Evolutionary conservation across 2,797 vertebrate genomes (phyloP).

Genomic region (Enteromius anoplus): DNA sequence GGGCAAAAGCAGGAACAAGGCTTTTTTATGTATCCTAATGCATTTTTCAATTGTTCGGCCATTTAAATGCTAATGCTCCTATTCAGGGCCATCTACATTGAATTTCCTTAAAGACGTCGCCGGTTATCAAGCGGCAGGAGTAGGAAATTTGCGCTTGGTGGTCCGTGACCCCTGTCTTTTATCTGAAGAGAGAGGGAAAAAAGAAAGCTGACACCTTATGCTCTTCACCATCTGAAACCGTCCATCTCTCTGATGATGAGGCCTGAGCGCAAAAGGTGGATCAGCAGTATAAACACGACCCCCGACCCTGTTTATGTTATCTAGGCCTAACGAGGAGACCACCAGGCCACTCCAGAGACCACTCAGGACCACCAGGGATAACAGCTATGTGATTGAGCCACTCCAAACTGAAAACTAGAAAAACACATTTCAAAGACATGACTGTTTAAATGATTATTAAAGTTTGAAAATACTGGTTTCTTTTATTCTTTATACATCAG

Average conservation of each 20-base stretch:
- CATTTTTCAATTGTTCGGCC: constrained; percentile 32
- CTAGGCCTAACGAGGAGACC: constrained; percentile 43
- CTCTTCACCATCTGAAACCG: constrained; percentile 13
- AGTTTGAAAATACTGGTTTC: background rate
- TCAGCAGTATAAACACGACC: constrained; percentile 37
- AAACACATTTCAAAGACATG: background rate
- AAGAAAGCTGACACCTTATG: constrained; percentile 30
- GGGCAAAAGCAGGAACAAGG: constrained; percentile 28
- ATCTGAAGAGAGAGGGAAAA: constrained; percentile 25
- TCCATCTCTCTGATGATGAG: constrained; percentile 45
- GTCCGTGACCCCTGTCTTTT: constrained; percentile 25
- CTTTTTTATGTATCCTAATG: constrained; percentile 30
- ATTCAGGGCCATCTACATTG: constrained; percentile 30
- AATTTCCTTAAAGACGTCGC: constrained; percentile 26
- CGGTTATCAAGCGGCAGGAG: constrained; percentile 41
- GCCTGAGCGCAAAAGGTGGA: constrained; percentile 19
- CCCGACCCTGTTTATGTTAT: constrained; percentile 47
- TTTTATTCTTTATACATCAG: background rate
- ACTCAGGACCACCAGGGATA: constrained; percentile 46
- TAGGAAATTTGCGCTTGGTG: constrained; percentile 29
- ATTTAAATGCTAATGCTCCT: constrained; percentile 53
- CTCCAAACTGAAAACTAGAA: background rate
- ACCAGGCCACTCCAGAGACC: constrained; percentile 36
- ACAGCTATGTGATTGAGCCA: constrained; percentile 38
- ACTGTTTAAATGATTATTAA: background rate